A percentile compares a stretch with the other conserved stretches of the same genome.
Conservation (phyloP, 2,797 vertebrate genomes). For the Gymnopithys bicolor region DNA sequence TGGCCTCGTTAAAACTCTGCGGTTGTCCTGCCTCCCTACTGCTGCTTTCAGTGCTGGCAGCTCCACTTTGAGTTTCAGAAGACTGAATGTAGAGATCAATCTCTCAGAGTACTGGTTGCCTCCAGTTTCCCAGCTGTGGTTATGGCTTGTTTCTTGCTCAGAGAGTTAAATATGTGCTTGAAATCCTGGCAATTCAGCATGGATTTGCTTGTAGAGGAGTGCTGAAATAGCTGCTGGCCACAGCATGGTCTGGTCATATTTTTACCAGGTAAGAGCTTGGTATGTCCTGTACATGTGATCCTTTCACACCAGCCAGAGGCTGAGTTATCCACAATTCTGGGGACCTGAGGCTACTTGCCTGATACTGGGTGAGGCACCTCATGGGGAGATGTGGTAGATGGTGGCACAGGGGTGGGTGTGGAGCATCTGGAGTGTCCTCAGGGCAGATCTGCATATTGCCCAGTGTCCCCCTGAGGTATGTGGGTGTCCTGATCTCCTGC, state of each 20-base stretch:
- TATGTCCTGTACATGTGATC: rapidly evolving
- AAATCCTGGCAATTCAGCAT: neutral
- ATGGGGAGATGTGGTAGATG: neutral
- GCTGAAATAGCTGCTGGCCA: neutral
- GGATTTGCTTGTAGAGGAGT: neutral
- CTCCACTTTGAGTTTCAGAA: neutral
- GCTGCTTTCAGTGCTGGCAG: neutral
- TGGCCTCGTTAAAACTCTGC: neutral
- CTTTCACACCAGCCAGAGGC: neutral
- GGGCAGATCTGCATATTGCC: neutral
- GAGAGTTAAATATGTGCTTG: neutral
- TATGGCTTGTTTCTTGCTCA: neutral
- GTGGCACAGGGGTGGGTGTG: neutral
- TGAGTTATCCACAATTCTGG: neutral
- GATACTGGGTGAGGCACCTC: rapidly evolving
- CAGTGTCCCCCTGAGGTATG: neutral
- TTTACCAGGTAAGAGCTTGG: neutral
- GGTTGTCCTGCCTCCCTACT: neutral
- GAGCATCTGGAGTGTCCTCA: neutral
- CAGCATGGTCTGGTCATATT: neutral
- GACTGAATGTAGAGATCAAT: neutral
- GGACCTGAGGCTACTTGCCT: neutral
- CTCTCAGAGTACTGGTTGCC: neutral
- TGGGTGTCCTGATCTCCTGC: neutral
- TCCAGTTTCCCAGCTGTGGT: neutral